A percentile compares a stretch with the other conserved stretches of the same genome.
phyloP scores from a whole-genome alignment of 1,140 invertebrate genomes.

The Schlechtendalia chinensis region DNA sequence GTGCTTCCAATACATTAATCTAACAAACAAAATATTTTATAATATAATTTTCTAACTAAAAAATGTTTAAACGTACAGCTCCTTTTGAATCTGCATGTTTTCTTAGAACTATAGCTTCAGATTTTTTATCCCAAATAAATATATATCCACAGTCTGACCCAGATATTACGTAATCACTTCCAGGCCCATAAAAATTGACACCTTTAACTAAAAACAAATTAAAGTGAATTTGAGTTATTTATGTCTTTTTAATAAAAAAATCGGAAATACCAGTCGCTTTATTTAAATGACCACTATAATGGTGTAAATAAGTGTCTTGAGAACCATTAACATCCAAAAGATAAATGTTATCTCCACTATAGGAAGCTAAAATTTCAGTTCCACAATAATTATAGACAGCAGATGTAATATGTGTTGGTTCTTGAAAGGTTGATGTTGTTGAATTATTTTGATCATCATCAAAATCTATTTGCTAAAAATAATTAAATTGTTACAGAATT shows the following conservation, averaged over 20 bases:
- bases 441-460: background rate
- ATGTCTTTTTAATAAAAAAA: background rate
- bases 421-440: rapidly evolving
- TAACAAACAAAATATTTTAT: constrained; percentile 55
- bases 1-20: constrained; percentile 90
- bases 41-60: constrained; percentile 4
- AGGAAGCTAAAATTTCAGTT: constrained; percentile 84
- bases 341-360: constrained; percentile 93
- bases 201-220: constrained; percentile 72
- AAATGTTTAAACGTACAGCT: constrained; percentile 66
- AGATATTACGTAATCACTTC: constrained; percentile 85
- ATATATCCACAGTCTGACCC: constrained; percentile 95
- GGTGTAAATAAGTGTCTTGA: constrained; percentile 66
- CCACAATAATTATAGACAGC: constrained; percentile 90
- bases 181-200: constrained; percentile 89
- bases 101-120: constrained; percentile 84
- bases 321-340: constrained; percentile 73
- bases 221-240: background rate
- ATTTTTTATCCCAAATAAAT: constrained; percentile 90
- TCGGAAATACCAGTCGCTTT: constrained; percentile 63
- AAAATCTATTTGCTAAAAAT: background rate
- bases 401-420: constrained; percentile 72
- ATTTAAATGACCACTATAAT: constrained; percentile 78
- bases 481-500: background rate
- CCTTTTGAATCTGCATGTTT: constrained; percentile 81